A percentile compares a stretch with the other conserved stretches of the same genome.
Conservation (phyloP, 2,797 vertebrate genomes). For the Natrix natrix region DNA sequence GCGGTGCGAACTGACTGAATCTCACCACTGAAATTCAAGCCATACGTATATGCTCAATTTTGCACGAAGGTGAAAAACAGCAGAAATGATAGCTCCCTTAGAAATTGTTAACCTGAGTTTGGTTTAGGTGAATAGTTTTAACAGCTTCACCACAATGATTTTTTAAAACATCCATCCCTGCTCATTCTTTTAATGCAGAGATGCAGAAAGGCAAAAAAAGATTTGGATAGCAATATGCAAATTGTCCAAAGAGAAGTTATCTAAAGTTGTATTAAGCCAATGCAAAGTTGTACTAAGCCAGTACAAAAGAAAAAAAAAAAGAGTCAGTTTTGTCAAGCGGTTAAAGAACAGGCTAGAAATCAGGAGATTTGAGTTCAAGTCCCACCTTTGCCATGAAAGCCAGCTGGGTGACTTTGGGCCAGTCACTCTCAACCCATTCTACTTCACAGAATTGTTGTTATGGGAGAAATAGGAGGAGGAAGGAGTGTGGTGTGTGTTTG, state of each 20-base stretch:
- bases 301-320: neutral
- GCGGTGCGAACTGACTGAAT: too few relatives aligned
- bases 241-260: neutral
- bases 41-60: neutral
- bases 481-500: neutral
- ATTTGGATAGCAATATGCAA: neutral
- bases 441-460: neutral
- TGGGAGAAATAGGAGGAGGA: neutral
- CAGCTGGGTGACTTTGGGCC: neutral
- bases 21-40: neutral
- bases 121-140: neutral
- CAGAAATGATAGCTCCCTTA: neutral
- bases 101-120: neutral
- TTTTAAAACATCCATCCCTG: neutral
- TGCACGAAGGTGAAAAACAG: neutral
- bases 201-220: neutral
- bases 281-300: neutral
- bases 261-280: neutral
- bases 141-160: neutral
- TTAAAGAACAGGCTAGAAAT: neutral
- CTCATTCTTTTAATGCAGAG: neutral
- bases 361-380: neutral
- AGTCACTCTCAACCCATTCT: neutral
- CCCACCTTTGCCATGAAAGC: neutral
- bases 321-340: neutral